Evolutionary conservation across 2,888 invertebrate genomes (phyloP).

Genomic region (Petrophora chlorosata): DNA sequence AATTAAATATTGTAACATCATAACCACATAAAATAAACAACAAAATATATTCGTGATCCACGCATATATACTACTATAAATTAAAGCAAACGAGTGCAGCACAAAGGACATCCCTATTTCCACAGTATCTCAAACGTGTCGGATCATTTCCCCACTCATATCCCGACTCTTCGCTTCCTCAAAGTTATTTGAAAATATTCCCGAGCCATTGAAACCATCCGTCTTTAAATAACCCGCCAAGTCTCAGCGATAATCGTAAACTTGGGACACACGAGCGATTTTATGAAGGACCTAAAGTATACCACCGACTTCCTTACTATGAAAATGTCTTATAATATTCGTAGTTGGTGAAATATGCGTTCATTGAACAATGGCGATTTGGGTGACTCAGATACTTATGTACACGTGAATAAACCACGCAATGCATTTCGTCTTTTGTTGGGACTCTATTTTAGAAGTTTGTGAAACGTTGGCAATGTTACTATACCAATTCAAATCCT

Average conservation of each 20-base stretch:
- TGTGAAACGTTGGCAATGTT: too few relatives aligned
- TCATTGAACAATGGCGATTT: constrained; percentile 21
- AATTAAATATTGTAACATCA: not conserved
- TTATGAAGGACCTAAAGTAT: constrained; percentile 52
- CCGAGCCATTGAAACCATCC: constrained; percentile 39
- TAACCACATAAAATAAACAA: not conserved
- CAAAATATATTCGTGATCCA: not conserved
- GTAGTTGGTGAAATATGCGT: constrained; percentile 40
- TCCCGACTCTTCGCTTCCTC: constrained; percentile 30
- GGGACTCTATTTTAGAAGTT: too few relatives aligned
- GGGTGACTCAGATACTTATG: constrained; percentile 4
- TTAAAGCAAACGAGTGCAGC: not conserved
- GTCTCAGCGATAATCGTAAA: constrained; percentile 55
- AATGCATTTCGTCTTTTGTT: too few relatives aligned
- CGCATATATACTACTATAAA: constrained; percentile 1
- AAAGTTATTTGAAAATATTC: constrained; percentile 40
- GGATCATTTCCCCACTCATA: constrained; percentile 40
- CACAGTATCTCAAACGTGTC: constrained; percentile 8
- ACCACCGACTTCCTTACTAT: constrained; percentile 42
- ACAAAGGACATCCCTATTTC: constrained; percentile 7
- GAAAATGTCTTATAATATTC: constrained; percentile 46
- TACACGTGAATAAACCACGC: too few relatives aligned
- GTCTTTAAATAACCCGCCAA: constrained; percentile 48
- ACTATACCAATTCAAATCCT: too few relatives aligned
- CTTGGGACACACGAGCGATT: constrained; percentile 56